phyloP scores from a whole-genome alignment of 2,113 vertebrate genomes.

The Fulica atra region DNA sequence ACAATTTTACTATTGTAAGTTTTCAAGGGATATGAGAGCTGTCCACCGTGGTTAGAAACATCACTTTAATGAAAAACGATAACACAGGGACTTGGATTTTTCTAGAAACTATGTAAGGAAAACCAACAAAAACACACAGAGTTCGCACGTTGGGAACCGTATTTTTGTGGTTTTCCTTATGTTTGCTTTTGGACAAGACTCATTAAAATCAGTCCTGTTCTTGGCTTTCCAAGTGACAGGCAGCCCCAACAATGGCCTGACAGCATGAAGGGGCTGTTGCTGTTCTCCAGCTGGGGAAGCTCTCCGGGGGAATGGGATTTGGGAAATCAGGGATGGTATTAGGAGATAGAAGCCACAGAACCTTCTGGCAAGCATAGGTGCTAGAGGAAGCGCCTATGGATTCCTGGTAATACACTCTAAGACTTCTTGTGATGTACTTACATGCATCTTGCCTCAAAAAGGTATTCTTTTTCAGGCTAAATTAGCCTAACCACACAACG shows the following conservation, averaged over 20 bases:
- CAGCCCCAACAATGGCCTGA: neutral
- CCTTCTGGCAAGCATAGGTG: slow-evolving; percentile 78
- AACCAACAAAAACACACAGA: neutral
- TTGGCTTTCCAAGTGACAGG: neutral
- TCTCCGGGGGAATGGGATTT: slow-evolving; percentile 46
- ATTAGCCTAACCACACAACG: slow-evolving; percentile 10
- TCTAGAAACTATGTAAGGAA: slow-evolving; percentile 50
- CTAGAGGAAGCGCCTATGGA: slow-evolving; percentile 70
- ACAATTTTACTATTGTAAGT: slow-evolving; percentile 73
- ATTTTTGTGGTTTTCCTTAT: neutral
- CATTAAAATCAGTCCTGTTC: neutral
- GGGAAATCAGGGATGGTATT: slow-evolving; percentile 64
- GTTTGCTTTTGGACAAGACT: neutral
- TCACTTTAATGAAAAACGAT: slow-evolving; percentile 71
- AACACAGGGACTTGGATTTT: slow-evolving; percentile 30
- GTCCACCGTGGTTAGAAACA: slow-evolving; percentile 68
- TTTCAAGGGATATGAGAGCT: slow-evolving; percentile 71
- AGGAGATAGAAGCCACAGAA: slow-evolving; percentile 77
- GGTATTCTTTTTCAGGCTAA: slow-evolving; percentile 17
- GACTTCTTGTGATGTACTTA: neutral
- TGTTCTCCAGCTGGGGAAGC: slow-evolving; percentile 9
- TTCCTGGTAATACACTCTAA: slow-evolving; percentile 65
- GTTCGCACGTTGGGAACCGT: neutral
- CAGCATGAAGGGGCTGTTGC: slow-evolving; percentile 43
- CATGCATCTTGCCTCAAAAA: neutral